Percentiles rank a stretch among this genome's conserved stretches.
phyloP scores from a whole-genome alignment of 2,888 invertebrate species.

The Drosophila barbarae region DNA sequence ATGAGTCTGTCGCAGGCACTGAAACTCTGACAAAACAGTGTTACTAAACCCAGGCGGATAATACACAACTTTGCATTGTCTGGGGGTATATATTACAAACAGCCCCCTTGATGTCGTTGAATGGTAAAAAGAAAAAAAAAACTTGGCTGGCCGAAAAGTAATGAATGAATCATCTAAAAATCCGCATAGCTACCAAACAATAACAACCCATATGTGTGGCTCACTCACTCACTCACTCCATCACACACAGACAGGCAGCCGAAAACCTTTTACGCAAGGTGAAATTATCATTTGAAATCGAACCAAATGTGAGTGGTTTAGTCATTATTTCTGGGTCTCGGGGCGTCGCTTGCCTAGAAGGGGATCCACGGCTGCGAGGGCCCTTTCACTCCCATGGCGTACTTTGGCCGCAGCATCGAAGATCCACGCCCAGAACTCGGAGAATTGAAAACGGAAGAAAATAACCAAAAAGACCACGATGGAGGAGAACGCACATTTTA shows the following conservation, averaged over 20 bases:
- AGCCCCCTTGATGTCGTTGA: constrained; percentile 29
- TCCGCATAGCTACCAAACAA: constrained; percentile 58
- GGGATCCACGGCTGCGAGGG: constrained; percentile 28
- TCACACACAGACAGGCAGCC: constrained; percentile 31
- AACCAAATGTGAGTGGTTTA: constrained; percentile 43
- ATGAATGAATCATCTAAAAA: constrained; percentile 64
- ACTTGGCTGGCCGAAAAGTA: constrained; percentile 48
- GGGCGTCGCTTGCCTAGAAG: constrained; percentile 44
- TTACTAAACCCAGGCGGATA: constrained; percentile 33
- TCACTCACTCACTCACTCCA: constrained; percentile 54
- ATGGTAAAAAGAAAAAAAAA: constrained; percentile 53
- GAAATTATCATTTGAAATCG: constrained; percentile 60
- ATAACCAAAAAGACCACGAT: not conserved
- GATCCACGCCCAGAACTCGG: constrained; percentile 45
- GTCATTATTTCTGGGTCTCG: constrained; percentile 44
- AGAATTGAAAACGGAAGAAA: constrained; percentile 31
- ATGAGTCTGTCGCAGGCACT: constrained; percentile 36
- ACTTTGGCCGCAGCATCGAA: constrained; percentile 59
- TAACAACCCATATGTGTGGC: constrained; percentile 45
- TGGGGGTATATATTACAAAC: constrained; percentile 49
- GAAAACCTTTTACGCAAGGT: constrained; percentile 72
- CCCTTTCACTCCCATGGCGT: constrained; percentile 46
- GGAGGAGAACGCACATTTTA: constrained; percentile 25
- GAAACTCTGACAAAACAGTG: constrained; percentile 34
- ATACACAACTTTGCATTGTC: constrained; percentile 40